phyloP scores from a whole-genome alignment of 2,888 invertebrate species.

The Allolobophora icterica region DNA sequence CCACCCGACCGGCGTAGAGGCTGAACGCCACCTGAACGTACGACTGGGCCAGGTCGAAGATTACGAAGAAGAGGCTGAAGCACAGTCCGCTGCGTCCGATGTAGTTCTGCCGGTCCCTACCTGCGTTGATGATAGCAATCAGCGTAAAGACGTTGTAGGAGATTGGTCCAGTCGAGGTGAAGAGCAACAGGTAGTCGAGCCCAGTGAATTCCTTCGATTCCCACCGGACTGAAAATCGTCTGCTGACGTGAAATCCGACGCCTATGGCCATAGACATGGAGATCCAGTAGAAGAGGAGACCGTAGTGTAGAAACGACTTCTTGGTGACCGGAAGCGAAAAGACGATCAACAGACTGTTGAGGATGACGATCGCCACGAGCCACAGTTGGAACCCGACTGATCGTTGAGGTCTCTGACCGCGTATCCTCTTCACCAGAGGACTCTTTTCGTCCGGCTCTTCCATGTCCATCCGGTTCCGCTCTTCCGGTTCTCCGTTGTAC shows the following conservation, averaged over 20 bases:
- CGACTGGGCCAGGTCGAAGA: slow-evolving; percentile 22
- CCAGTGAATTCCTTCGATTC: slow-evolving; percentile 9
- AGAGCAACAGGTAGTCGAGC: slow-evolving; percentile 34
- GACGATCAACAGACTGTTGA: background rate
- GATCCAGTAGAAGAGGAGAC: background rate
- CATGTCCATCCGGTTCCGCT: background rate
- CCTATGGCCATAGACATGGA: background rate
- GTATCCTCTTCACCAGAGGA: background rate
- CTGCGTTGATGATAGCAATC: background rate
- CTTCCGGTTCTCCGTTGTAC: background rate
- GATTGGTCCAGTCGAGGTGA: slow-evolving; percentile 28
- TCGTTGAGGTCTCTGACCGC: background rate
- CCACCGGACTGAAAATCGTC: background rate
- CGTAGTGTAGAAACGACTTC: background rate
- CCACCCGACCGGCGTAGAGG: slow-evolving; percentile 28
- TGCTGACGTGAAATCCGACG: background rate
- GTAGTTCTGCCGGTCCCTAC: background rate
- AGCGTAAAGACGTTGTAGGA: slow-evolving; percentile 29
- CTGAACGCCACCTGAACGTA: slow-evolving; percentile 31
- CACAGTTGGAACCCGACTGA: background rate
- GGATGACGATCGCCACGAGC: background rate
- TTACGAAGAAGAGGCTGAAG: background rate
- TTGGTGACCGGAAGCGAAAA: background rate
- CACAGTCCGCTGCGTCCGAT: background rate
- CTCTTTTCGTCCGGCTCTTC: background rate